Evolutionary conservation across 2,888 invertebrate species (phyloP).

Genomic region (Oeneis ivallda): DNA sequence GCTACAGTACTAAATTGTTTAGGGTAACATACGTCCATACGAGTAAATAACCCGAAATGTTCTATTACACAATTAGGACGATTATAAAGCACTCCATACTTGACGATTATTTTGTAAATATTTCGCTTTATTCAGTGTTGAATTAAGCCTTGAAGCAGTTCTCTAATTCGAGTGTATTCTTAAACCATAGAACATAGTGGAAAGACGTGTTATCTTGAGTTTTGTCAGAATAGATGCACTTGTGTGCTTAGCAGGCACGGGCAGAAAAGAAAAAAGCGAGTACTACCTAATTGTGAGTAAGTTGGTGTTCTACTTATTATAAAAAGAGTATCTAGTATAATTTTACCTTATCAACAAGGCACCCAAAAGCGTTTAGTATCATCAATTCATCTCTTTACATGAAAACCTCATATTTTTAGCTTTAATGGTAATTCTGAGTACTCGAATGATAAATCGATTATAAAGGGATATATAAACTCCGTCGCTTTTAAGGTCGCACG

Average conservation of each 20-base stretch:
- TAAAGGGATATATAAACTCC: conserved; percentile 28
- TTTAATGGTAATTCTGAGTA: conserved; percentile 27
- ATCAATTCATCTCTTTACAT: not conserved
- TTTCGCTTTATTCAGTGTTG: not conserved
- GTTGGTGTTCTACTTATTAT: no score
- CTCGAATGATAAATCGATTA: conserved; percentile 25
- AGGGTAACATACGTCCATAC: not conserved
- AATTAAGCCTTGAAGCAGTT: not conserved
- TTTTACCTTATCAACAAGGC: no score
- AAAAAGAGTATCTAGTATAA: no score
- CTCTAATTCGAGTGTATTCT: not conserved
- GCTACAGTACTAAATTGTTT: conserved; percentile 32
- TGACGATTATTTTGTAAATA: not conserved
- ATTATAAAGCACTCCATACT: not conserved
- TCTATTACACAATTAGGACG: conserved; percentile 13
- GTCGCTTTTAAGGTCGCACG: conserved; percentile 12
- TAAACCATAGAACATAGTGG: not conserved
- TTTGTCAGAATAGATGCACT: no score
- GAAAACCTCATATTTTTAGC: not conserved
- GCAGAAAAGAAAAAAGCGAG: no score
- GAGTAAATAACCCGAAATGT: not conserved
- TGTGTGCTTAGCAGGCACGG: no score
- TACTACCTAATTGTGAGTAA: no score
- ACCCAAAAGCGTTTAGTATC: not conserved
- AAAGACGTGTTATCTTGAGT: no score